phyloP scores from a whole-genome alignment of 2,888 invertebrate species.

The Drosophila meridiana region DNA sequence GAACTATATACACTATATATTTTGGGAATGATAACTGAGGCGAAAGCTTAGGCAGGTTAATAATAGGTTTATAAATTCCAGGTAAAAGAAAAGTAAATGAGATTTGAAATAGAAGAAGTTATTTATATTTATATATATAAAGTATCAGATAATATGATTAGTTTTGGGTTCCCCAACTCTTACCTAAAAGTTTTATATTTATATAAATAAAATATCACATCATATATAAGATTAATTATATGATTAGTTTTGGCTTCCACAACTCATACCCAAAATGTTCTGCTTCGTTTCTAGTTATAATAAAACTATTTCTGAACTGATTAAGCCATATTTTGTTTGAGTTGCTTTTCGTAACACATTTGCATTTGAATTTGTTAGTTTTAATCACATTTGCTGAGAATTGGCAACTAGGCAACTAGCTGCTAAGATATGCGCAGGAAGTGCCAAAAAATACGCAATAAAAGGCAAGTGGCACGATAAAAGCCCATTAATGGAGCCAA shows the following conservation, averaged over 20 bases:
- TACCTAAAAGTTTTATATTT: not conserved
- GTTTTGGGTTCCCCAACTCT: not conserved
- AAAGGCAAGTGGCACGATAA: conserved; percentile 62
- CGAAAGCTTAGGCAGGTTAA: not conserved
- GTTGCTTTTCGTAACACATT: conserved; percentile 17
- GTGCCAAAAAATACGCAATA: conserved; percentile 51
- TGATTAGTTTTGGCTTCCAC: not conserved
- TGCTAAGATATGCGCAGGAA: conserved; percentile 61
- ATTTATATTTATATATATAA: not conserved
- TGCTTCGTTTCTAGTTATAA: not conserved
- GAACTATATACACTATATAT: conserved; percentile 9
- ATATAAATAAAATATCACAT: not conserved
- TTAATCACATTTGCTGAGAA: conserved; percentile 53
- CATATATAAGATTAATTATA: not conserved
- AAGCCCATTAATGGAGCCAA: conserved; percentile 63
- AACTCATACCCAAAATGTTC: not conserved
- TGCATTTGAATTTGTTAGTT: conserved; percentile 47
- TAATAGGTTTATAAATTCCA: not conserved
- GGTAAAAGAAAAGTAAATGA: not conserved
- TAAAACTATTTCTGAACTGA: not conserved
- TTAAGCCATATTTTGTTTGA: not conserved
- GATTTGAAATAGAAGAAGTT: not conserved
- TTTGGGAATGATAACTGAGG: not conserved
- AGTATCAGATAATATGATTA: not conserved
- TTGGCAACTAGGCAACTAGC: conserved; percentile 44